A percentile compares a stretch with the other conserved stretches of the same genome.
Evolutionary conservation across 1,140 invertebrate species (phyloP).

Genomic region (Drosophila athabasca): DNA sequence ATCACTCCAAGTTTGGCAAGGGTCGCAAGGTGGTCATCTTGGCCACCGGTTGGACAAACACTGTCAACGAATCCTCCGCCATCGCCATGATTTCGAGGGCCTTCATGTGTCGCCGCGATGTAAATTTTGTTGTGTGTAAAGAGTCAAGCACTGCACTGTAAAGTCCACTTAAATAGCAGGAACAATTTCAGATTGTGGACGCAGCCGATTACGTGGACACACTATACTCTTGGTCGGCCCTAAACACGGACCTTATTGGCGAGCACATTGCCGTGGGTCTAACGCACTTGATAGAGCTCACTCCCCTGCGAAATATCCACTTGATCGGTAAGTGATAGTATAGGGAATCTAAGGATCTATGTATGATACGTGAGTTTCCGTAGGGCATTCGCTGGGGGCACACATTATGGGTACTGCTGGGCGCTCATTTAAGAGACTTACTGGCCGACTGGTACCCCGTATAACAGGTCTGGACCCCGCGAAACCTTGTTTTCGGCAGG

Average conservation of each 20-base stretch:
- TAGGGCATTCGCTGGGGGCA: slow-evolving; percentile 84
- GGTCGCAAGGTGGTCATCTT: slow-evolving; percentile 67
- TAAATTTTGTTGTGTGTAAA: slow-evolving; percentile 72
- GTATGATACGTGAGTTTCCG: neutral
- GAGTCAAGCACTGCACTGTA: no score
- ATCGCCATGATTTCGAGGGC: slow-evolving; percentile 67
- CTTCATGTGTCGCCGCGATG: slow-evolving; percentile 66
- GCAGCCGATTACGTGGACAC: slow-evolving; percentile 76
- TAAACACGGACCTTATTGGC: slow-evolving; percentile 78
- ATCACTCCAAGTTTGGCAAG: slow-evolving; percentile 51
- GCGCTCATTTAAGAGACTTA: slow-evolving; percentile 72
- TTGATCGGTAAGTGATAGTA: slow-evolving; percentile 56
- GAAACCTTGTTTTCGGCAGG: slow-evolving; percentile 86
- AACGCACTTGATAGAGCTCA: slow-evolving; percentile 49
- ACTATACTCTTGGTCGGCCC: slow-evolving; percentile 78
- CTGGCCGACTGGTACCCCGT: slow-evolving; percentile 78
- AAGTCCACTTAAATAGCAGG: neutral
- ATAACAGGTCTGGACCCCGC: slow-evolving; percentile 90
- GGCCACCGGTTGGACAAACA: slow-evolving; percentile 73
- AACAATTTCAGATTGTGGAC: slow-evolving; percentile 61
- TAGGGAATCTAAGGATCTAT: no score
- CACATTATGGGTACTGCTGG: slow-evolving; percentile 85
- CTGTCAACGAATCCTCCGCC: slow-evolving; percentile 61
- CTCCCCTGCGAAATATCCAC: slow-evolving; percentile 73
- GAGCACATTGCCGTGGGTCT: slow-evolving; percentile 65